A percentile compares a stretch with the other conserved stretches of the same genome.
phyloP scores from a whole-genome alignment of 2,888 invertebrate species.

The Abscondita cerata region DNA sequence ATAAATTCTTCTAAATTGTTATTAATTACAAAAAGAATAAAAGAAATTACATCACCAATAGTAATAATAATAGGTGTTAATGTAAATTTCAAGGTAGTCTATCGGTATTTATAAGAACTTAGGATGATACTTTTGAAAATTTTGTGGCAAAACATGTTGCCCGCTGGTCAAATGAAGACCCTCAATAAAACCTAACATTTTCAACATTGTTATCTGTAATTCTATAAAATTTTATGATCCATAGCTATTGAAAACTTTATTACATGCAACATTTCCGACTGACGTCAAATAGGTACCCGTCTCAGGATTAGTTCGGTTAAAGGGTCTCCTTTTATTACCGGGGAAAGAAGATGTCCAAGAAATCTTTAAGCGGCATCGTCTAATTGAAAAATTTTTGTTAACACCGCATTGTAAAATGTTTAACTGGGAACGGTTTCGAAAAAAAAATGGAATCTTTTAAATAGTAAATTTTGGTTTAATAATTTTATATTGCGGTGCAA shows the following conservation, averaged over 20 bases:
- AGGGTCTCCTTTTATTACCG: constrained; percentile 33
- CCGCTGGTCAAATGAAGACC: constrained; percentile 28
- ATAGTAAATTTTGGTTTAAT: neutral
- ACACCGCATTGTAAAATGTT: neutral
- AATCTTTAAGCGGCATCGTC: neutral
- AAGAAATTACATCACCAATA: constrained; percentile 3
- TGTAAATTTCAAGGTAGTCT: constrained; percentile 5
- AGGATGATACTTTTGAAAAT: neutral
- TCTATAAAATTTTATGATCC: constrained; percentile 45
- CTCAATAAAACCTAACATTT: constrained; percentile 33
- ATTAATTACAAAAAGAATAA: constrained; percentile 7
- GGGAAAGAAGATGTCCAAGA: constrained; percentile 21
- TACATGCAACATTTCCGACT: constrained; percentile 34
- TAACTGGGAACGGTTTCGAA: too few species aligned
- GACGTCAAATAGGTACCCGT: constrained; percentile 16
- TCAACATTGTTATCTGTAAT: constrained; percentile 44
- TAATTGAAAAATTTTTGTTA: neutral
- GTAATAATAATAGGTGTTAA: neutral
- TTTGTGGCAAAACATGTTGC: constrained; percentile 24
- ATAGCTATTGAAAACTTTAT: constrained; percentile 45
- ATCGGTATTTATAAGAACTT: neutral
- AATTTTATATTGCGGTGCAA: constrained; percentile 5
- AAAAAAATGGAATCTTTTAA: too few species aligned
- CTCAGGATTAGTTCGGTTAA: constrained; percentile 22
- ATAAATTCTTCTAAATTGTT: constrained; percentile 4